Conservation (phyloP, 2,888 invertebrate species). For the Chydorus sphaericus region DNA sequence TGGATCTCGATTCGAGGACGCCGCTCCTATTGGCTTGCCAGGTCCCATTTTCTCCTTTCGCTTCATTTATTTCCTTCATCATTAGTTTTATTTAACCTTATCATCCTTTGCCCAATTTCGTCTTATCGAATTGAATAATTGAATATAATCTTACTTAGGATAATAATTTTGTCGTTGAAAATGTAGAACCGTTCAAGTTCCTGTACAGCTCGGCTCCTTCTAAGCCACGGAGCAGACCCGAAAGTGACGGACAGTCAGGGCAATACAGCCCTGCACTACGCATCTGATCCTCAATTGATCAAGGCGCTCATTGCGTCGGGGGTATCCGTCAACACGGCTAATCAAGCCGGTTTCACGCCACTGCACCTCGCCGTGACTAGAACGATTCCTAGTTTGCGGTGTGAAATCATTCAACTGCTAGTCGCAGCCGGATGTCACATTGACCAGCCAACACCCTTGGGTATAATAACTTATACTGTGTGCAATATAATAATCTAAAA, state of each 20-base stretch:
- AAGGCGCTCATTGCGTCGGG: slow-evolving; percentile 5
- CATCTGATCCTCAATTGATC: slow-evolving; percentile 13
- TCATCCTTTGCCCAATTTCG: too few relatives aligned
- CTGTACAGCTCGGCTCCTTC: slow-evolving; percentile 3
- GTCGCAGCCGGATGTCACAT: slow-evolving; percentile 10
- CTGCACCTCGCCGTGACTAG: slow-evolving; percentile 9
- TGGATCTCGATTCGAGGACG: slow-evolving; percentile 11
- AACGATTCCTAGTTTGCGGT: neutral
- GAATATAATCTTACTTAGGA: neutral
- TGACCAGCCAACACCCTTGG: slow-evolving; percentile 11
- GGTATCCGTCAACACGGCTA: slow-evolving; percentile 10
- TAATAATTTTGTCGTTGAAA: neutral
- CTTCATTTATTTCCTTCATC: too few relatives aligned
- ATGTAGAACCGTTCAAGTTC: neutral
- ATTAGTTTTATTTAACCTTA: too few relatives aligned
- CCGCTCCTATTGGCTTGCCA: slow-evolving; percentile 8
- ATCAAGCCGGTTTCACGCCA: slow-evolving; percentile 11
- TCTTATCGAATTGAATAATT: neutral
- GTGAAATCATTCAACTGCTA: neutral
- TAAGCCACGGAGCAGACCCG: slow-evolving; percentile 9
- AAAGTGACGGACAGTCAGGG: slow-evolving; percentile 16
- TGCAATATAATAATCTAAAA: neutral
- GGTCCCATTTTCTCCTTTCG: too few relatives aligned
- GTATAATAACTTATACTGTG: neutral
- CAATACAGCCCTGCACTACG: slow-evolving; percentile 21